Conservation (phyloP, 1,140 invertebrate species). For the Drosophila grimshawi region DNA sequence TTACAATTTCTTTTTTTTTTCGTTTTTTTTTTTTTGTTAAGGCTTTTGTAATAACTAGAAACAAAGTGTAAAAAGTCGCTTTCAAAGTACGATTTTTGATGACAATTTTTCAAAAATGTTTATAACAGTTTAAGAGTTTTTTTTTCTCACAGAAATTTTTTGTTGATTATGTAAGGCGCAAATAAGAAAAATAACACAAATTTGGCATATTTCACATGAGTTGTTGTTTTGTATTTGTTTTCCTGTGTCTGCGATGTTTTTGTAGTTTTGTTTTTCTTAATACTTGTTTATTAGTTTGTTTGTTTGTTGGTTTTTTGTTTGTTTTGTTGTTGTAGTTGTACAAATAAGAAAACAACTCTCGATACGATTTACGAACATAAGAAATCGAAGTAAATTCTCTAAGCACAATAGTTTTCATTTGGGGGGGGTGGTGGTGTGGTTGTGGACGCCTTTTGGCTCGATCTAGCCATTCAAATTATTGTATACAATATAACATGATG, state of each 20-base stretch:
- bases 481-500: conserved; percentile 40
- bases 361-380: conserved; percentile 23
- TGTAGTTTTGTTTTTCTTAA: conserved; percentile 34
- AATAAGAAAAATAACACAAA: conserved; percentile 28
- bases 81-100: conserved; percentile 31
- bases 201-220: conserved; percentile 34
- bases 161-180: conserved; percentile 33
- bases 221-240: conserved; percentile 27
- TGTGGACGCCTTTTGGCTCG: background rate
- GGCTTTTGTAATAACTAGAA: conserved; percentile 65
- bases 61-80: conserved; percentile 56
- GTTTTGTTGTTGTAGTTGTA: conserved; percentile 26
- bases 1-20: conserved; percentile 71
- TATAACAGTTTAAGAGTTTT: conserved; percentile 45
- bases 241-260: conserved; percentile 7
- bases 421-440: background rate
- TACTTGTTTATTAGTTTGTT: conserved; percentile 30
- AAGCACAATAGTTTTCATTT: conserved; percentile 41
- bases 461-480: conserved; percentile 22
- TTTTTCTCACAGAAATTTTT: conserved; percentile 22
- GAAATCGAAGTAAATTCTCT: conserved; percentile 54
- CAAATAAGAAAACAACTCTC: conserved; percentile 33
- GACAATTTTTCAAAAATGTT: conserved; percentile 24
- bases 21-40: conserved; percentile 56
- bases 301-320: conserved; percentile 17